These are phyloP conservation scores for Perca schrenkii DNA, from an alignment of 2,113 vertebrate species.

Conservation along the genomic window DNA sequence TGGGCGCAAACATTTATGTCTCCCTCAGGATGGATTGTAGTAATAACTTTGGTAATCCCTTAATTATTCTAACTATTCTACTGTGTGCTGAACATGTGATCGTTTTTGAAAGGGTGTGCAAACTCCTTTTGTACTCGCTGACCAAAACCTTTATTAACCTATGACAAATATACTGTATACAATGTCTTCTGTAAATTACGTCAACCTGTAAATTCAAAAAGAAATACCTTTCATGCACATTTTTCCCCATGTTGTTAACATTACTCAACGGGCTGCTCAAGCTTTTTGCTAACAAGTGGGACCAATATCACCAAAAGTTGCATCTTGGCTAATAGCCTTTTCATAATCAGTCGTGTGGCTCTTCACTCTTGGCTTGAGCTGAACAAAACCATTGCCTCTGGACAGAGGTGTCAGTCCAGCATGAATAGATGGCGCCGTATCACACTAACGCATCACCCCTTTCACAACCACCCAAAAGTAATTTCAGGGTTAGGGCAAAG, in stretches of 20 bases:
- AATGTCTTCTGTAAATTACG: not conserved
- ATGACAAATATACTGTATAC: not conserved
- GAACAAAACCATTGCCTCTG: slow-evolving; percentile 42
- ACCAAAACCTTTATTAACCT: not conserved
- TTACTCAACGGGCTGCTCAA: not conserved
- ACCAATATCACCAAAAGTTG: not conserved
- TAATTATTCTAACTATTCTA: no score
- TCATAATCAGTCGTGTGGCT: slow-evolving; percentile 9
- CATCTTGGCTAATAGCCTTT: slow-evolving; percentile 10
- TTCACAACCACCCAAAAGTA: slow-evolving; percentile 77
- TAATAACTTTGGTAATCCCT: not conserved
- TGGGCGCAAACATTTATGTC: no score
- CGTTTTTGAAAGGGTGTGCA: no score
- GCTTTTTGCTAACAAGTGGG: not conserved
- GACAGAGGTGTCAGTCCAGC: slow-evolving; percentile 41
- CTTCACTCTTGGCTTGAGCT: slow-evolving; percentile 13
- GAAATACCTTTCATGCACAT: not conserved
- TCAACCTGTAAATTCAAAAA: not conserved
- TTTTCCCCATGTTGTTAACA: not conserved
- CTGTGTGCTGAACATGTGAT: no score
- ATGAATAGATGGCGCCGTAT: slow-evolving; percentile 55
- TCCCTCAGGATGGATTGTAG: no score
- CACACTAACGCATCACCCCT: slow-evolving; percentile 62
- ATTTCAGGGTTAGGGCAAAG: slow-evolving; percentile 81
- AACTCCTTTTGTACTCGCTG: not conserved